Conservation (phyloP, 2,113 vertebrate species). For the Callipepla californica region DNA sequence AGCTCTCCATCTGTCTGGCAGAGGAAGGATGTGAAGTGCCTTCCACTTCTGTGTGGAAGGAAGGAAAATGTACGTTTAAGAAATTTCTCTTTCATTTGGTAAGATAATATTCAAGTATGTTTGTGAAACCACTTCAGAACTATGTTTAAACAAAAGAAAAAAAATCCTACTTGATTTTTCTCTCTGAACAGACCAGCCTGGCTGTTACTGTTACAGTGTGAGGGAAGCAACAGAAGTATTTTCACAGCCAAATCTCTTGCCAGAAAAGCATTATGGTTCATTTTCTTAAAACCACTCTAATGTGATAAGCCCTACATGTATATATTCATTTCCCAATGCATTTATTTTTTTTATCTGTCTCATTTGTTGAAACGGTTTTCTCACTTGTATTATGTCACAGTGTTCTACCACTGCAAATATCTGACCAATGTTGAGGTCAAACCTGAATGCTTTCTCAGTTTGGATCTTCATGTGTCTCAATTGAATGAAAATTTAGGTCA, state of each 20-base stretch:
- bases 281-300: constrained; percentile 52
- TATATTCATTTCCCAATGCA: not conserved
- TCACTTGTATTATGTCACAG: not conserved
- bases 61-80: not conserved
- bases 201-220: constrained; percentile 27
- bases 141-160: constrained; percentile 28
- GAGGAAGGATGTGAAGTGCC: not conserved
- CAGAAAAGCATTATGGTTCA: constrained; percentile 27
- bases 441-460: not conserved
- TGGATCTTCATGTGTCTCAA: not conserved
- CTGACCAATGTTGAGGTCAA: not conserved
- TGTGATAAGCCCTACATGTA: not conserved
- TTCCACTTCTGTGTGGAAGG: not conserved
- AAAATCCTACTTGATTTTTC: constrained; percentile 63
- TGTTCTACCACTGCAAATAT: not conserved
- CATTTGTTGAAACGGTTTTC: not conserved
- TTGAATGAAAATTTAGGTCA: not conserved
- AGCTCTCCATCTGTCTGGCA: accelerated
- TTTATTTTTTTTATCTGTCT: not conserved
- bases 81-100: constrained; percentile 32
- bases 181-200: constrained; percentile 58
- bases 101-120: constrained; percentile 40
- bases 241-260: constrained; percentile 47
- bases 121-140: constrained; percentile 65
- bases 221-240: constrained; percentile 40